A percentile compares a stretch with the other conserved stretches of the same genome.
Evolutionary conservation across 2,888 invertebrate species (phyloP).

Genomic region (Lacanobia oleracea): DNA sequence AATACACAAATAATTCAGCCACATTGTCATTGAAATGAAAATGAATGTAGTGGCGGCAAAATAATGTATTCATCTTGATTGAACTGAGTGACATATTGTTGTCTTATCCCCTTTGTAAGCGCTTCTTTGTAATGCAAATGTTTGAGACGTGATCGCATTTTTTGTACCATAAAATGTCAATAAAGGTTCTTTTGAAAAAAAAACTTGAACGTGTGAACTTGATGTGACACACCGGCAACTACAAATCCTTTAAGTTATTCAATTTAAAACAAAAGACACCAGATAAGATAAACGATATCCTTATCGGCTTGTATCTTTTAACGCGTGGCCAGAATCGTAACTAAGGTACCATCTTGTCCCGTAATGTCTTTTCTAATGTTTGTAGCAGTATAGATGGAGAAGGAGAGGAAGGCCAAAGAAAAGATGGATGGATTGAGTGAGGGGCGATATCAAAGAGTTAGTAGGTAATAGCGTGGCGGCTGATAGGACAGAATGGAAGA

Average conservation of each 20-base stretch:
- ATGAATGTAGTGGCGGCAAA: conserved; percentile 21
- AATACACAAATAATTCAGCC: conserved; percentile 19
- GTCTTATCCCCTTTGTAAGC: conserved; percentile 27
- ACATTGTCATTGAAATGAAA: conserved; percentile 23
- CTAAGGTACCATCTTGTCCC: no score
- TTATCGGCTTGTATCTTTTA: not conserved
- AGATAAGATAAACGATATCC: no score
- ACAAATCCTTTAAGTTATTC: not conserved
- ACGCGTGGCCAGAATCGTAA: no score
- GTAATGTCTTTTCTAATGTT: no score
- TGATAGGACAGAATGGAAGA: no score
- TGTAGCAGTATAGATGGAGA: no score
- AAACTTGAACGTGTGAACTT: not conserved
- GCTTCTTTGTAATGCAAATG: conserved; percentile 35
- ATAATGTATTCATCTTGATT: conserved; percentile 9
- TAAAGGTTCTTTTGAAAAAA: not conserved
- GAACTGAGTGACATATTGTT: conserved; percentile 9
- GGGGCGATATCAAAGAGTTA: no score
- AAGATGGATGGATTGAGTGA: no score
- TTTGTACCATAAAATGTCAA: not conserved
- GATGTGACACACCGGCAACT: not conserved
- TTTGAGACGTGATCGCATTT: conserved; percentile 2
- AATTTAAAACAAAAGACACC: not conserved
- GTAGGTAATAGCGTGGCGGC: no score
- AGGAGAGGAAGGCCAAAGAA: no score